A percentile compares a stretch with the other conserved stretches of the same genome.
phyloP scores from a whole-genome alignment of 2,113 vertebrate species.

The Tyrannus savana region DNA sequence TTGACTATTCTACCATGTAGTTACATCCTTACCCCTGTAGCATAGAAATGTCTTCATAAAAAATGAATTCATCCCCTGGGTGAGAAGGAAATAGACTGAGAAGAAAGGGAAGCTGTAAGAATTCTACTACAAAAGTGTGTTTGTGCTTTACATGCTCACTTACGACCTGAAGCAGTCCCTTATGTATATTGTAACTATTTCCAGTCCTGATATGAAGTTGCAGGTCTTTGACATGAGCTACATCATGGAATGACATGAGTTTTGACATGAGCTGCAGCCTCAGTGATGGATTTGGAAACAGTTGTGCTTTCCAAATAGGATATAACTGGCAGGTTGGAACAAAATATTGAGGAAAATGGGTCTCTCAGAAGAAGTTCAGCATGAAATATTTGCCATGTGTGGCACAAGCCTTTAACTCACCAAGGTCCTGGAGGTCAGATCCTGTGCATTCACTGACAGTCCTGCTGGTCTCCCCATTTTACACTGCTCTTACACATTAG shows the following conservation, averaged over 20 bases:
- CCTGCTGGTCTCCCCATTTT: not conserved
- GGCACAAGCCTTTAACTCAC: not conserved
- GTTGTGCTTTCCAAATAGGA: not conserved
- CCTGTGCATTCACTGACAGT: not conserved
- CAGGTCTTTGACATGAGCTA: not conserved
- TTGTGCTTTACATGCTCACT: not conserved
- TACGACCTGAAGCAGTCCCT: not conserved
- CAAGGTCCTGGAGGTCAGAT: not conserved
- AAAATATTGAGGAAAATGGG: not conserved
- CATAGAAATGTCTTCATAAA: not conserved
- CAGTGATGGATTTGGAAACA: rapidly evolving
- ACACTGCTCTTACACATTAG: rapidly evolving
- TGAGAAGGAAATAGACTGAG: not conserved
- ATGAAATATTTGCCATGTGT: not conserved
- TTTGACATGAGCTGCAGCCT: not conserved
- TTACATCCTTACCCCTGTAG: not conserved
- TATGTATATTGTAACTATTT: rapidly evolving
- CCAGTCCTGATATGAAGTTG: not conserved
- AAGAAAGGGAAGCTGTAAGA: not conserved
- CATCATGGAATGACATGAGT: not conserved
- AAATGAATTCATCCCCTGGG: not conserved
- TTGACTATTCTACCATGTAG: not conserved
- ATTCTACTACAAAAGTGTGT: not conserved
- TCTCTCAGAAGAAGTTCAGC: not conserved
- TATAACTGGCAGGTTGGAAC: not conserved